A percentile compares a stretch with the other conserved stretches of the same genome.
Evolutionary conservation across 1,140 invertebrate species (phyloP).

Genomic region (Cydia strobilella): DNA sequence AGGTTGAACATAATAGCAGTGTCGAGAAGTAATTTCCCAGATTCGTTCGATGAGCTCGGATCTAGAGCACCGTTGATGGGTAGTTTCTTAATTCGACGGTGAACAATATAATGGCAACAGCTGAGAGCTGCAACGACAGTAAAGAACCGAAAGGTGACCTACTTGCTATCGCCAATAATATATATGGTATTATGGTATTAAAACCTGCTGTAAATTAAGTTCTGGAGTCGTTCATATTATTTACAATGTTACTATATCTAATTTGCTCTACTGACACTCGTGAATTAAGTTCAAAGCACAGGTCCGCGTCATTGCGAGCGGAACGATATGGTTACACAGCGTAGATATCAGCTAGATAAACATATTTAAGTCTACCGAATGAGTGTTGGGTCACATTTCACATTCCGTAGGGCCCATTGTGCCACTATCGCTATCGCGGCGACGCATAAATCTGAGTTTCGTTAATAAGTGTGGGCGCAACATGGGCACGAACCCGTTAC

Average conservation of each 20-base stretch:
- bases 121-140: constrained; percentile 47
- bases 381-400: constrained; percentile 67
- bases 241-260: constrained; percentile 21
- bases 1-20: constrained; percentile 57
- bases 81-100: constrained; percentile 52
- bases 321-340: constrained; percentile 12
- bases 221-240: background rate
- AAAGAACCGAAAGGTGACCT: constrained; percentile 46
- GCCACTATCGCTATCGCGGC: constrained; percentile 62
- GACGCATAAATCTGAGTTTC: constrained; percentile 73
- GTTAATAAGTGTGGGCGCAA: constrained; percentile 75
- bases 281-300: background rate
- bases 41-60: constrained; percentile 54
- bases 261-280: constrained; percentile 2
- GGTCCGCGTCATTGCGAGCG: background rate
- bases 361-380: constrained; percentile 35
- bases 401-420: constrained; percentile 72
- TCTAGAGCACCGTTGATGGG: constrained; percentile 55
- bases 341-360: constrained; percentile 33
- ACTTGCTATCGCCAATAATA: constrained; percentile 43
- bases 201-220: background rate
- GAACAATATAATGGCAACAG: constrained; percentile 47
- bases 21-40: constrained; percentile 65
- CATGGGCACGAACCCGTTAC: constrained; percentile 60
- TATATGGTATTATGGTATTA: background rate